phyloP scores from a whole-genome alignment of 2,797 vertebrate genomes.

The Coreius guichenoti region DNA sequence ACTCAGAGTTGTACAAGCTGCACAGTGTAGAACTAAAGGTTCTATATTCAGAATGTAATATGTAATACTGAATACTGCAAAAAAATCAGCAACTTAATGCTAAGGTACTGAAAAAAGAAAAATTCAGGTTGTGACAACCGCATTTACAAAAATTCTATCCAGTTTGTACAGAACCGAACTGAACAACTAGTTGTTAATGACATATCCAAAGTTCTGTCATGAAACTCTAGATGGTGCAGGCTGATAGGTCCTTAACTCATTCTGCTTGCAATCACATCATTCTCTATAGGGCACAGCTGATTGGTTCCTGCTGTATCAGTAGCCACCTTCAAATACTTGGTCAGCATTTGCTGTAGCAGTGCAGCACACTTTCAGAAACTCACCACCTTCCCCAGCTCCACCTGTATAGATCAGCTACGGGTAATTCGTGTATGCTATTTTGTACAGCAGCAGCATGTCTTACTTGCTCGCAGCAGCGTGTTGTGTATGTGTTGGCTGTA shows the following conservation, averaged over 20 bases:
- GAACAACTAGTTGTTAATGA: not conserved
- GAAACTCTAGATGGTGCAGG: not conserved
- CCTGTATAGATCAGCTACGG: not conserved
- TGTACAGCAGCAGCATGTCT: too few relatives aligned
- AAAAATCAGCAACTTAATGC: not conserved
- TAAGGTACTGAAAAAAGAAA: not conserved
- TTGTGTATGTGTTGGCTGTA: not conserved
- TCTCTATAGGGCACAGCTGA: not conserved
- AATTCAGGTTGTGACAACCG: not conserved
- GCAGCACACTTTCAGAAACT: not conserved
- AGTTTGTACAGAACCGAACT: not conserved
- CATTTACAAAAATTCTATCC: not conserved
- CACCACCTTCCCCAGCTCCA: not conserved
- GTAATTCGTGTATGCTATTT: too few relatives aligned
- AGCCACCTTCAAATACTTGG: not conserved
- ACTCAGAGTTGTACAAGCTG: not conserved
- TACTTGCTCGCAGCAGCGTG: too few relatives aligned
- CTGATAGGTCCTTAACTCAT: not conserved
- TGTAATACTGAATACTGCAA: not conserved
- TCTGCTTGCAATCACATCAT: not conserved
- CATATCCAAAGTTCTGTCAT: not conserved
- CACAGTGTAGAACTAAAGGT: not conserved
- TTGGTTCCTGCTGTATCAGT: not conserved
- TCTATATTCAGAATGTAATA: not conserved
- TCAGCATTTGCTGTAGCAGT: not conserved